Base-by-base conservation (phyloP, 92 coral and sea anemone species). In the Epizoanthus rinbou region DNA sequence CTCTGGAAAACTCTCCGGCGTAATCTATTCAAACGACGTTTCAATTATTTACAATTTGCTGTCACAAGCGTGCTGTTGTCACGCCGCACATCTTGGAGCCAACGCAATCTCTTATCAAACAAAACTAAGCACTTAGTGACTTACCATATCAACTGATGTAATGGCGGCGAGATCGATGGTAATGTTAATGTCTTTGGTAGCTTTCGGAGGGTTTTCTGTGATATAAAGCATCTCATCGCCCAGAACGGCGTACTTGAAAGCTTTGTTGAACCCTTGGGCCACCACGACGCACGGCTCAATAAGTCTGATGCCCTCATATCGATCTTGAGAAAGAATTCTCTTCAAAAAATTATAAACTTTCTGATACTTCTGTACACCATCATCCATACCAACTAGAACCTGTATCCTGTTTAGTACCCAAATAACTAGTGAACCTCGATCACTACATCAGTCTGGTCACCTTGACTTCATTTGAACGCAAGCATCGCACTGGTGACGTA, bases 241-340 rank as follows among this genome's bases (percentile, higher is more conserved):
- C 68, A 97, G 89, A 17, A 97, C 87, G 25, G 91, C 99, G 85
- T 88, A 97, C 80, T 94, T 92, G 82, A 97, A 97, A 17, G 86
- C 82, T 85, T 90, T 94, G 92, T 97, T 97, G 68, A 91, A 97
- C 1, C 92, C 97, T 57, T 85, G 89, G 5, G 98, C 90, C 18
- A 97, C 97, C 1, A 92, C 89, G 16, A 97, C 95, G 68, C 99
- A 97, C 6, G 98, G 99, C 45, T 97, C 99, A 71, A 97, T 94
- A 9, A 92, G 94, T 21, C 95, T 95, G 52, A 97, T 87, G 18
- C 98, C 94, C 39, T 90, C 92, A 69, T 97, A 94, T 10, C 95
- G 93, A 14, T 90, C 95, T 68, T 92, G 94, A 0, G 97, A 69
- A 56, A 97, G 86, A 31, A 80, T 78, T 22, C 99, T 95, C 92